These are phyloP conservation scores for Sebastes minor DNA, from an alignment of 2,797 vertebrate genomes.

Conservation along the genomic window DNA sequence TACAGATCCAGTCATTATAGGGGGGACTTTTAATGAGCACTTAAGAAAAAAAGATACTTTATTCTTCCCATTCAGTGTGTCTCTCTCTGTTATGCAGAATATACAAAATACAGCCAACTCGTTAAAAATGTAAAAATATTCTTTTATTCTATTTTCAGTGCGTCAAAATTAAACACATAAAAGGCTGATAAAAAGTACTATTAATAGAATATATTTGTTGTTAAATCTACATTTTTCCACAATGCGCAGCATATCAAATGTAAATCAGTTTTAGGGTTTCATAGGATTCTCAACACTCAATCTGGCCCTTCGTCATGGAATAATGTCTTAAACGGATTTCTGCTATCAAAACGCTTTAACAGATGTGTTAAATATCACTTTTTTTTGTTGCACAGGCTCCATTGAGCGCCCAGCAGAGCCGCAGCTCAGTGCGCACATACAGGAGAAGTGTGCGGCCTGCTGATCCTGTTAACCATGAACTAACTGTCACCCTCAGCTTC, in stretches of 20 bases:
- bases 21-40: constrained; percentile 83
- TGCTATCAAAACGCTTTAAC: constrained; percentile 88
- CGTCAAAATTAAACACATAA: background rate
- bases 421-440: constrained; percentile 67
- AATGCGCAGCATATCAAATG: constrained; percentile 57
- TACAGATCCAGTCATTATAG: constrained; percentile 87
- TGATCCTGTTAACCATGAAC: constrained; percentile 99
- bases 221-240: constrained; percentile 1
- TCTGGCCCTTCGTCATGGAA: constrained; percentile 84
- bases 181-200: background rate
- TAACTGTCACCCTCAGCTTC: constrained; percentile 99
- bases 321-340: constrained; percentile 85
- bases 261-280: constrained; percentile 73
- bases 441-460: constrained; percentile 90
- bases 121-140: constrained; percentile 36
- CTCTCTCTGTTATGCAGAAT: constrained; percentile 58
- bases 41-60: constrained; percentile 58
- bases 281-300: constrained; percentile 82
- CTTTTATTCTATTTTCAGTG: constrained; percentile 26
- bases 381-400: constrained; percentile 73
- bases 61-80: constrained; percentile 81
- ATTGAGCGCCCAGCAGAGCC: constrained; percentile 85
- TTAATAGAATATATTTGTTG: background rate
- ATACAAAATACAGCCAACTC: background rate
- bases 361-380: constrained; percentile 96